A percentile compares a stretch with the other conserved stretches of the same genome.
phyloP scores from a whole-genome alignment of 2,888 invertebrate genomes.

The Willowsia nigromaculata region DNA sequence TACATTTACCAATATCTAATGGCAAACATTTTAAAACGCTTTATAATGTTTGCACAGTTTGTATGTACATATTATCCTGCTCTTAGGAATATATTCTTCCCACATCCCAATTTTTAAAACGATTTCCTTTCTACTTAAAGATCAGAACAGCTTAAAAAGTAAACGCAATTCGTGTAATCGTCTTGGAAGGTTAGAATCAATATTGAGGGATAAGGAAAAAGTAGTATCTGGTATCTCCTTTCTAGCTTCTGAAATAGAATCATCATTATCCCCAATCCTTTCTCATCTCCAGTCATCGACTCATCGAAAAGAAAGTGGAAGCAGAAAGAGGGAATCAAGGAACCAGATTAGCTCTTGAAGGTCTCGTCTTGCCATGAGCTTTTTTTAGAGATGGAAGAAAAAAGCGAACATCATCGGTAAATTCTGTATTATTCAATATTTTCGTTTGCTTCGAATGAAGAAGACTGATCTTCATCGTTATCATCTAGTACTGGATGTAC shows the following conservation, averaged over 20 bases:
- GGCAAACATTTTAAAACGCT: background rate
- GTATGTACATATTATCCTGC: background rate
- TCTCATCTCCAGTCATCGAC: conserved; percentile 25
- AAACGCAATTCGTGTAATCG: conserved; percentile 3
- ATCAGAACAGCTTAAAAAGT: conserved; percentile 21
- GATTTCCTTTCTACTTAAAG: background rate
- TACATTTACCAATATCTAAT: background rate
- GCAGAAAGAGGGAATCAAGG: conserved; percentile 34
- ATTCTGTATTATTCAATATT: conserved; percentile 54
- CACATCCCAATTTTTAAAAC: background rate
- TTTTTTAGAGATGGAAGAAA: conserved; percentile 1
- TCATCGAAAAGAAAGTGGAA: background rate
- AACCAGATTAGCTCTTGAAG: conserved; percentile 54
- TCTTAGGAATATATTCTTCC: background rate
- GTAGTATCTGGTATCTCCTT: background rate
- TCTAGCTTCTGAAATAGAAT: conserved; percentile 12
- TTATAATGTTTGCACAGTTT: background rate
- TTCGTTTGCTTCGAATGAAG: conserved; percentile 19
- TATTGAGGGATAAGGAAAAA: background rate
- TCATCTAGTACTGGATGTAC: background rate
- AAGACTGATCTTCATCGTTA: background rate
- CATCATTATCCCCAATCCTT: conserved; percentile 37
- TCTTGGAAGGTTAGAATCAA: background rate
- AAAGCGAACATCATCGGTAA: conserved; percentile 29
- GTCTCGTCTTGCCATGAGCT: background rate